These are phyloP conservation scores for Drosophila pruinosa DNA, from an alignment of 1,140 invertebrate species.

Conservation along the genomic window DNA sequence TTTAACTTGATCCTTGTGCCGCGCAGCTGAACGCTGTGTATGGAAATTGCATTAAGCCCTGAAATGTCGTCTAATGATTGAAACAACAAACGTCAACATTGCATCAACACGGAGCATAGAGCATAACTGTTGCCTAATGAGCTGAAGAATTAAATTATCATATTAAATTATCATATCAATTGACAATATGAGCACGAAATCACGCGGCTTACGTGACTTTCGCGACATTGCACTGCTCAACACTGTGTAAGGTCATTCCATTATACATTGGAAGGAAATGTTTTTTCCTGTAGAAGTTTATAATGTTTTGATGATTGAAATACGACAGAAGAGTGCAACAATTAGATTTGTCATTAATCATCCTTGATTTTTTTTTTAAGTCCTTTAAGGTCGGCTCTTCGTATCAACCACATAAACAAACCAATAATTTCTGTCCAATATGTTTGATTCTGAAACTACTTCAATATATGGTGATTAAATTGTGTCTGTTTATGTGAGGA, in stretches of 20 bases:
- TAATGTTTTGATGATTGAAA: too few relatives aligned
- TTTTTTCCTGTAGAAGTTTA: too few relatives aligned
- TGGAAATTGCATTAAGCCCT: conserved; percentile 58
- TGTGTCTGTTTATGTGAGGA: not conserved
- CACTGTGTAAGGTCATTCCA: too few relatives aligned
- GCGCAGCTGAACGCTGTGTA: conserved; percentile 44
- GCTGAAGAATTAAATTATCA: conserved; percentile 43
- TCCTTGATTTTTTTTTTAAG: too few relatives aligned
- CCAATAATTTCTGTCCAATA: too few relatives aligned
- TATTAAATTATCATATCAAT: conserved; percentile 8
- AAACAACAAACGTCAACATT: conserved; percentile 54
- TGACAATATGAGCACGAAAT: not conserved
- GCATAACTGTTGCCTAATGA: conserved; percentile 65
- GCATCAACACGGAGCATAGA: not conserved
- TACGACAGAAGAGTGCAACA: too few relatives aligned
- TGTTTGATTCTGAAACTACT: too few relatives aligned
- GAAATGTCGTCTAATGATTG: conserved; percentile 55
- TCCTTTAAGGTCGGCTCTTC: too few relatives aligned
- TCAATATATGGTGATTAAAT: not conserved
- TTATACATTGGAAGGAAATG: too few relatives aligned
- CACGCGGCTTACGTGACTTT: too few relatives aligned
- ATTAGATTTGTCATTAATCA: too few relatives aligned
- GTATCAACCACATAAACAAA: too few relatives aligned
- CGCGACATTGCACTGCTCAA: not conserved
- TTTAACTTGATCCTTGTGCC: conserved; percentile 10